A percentile compares a stretch with the other conserved stretches of the same genome.
Conservation (phyloP, 1,140 invertebrate species). For the Chironomus tepperi region DNA sequence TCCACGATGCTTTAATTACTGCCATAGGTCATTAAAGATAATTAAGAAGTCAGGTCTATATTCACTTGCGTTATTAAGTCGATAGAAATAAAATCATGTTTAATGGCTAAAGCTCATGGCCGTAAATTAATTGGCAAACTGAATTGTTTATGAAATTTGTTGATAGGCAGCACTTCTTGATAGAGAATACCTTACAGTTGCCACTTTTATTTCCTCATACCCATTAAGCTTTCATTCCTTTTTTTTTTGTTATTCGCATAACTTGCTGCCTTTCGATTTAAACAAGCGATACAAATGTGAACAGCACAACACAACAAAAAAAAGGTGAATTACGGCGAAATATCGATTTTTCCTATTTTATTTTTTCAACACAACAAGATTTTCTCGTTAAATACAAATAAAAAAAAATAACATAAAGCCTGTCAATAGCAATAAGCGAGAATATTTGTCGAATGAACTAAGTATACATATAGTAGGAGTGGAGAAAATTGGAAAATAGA, state of each 20-base stretch:
- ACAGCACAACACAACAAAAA: not conserved
- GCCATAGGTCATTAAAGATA: slow-evolving; percentile 12
- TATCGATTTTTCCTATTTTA: slow-evolving; percentile 8
- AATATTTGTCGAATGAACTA: slow-evolving; percentile 4
- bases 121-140: not conserved
- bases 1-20: not conserved
- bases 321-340: not conserved
- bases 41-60: not conserved
- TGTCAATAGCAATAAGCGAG: slow-evolving; percentile 12
- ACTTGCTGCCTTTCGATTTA: not conserved
- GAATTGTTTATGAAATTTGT: slow-evolving; percentile 13
- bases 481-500: not conserved
- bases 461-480: not conserved
- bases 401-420: slow-evolving; percentile 12
- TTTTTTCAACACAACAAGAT: slow-evolving; percentile 12
- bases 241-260: too few species aligned
- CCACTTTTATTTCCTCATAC: too few species aligned
- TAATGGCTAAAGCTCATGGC: not conserved
- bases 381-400: slow-evolving; percentile 9
- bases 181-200: not conserved
- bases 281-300: not conserved
- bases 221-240: too few species aligned
- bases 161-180: not conserved
- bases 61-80: not conserved
- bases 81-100: not conserved